phyloP scores from a whole-genome alignment of 2,888 invertebrate genomes.

The Coelinius sp. region DNA sequence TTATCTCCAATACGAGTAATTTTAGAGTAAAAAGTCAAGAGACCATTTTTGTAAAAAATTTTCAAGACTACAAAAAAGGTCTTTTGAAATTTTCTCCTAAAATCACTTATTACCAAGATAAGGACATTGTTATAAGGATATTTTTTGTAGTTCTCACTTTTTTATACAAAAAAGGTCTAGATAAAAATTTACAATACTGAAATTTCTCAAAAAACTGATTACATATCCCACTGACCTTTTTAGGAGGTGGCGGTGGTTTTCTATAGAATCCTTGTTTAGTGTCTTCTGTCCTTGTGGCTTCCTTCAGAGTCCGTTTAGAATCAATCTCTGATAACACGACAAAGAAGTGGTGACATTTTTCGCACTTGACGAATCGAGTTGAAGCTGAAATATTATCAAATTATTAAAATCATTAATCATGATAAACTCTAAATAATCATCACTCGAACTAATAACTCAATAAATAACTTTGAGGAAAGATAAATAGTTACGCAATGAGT shows the following conservation, averaged over 20 bases:
- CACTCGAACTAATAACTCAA: not conserved
- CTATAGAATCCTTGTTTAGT: slow-evolving; percentile 80
- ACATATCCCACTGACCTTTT: too few species aligned
- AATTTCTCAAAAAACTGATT: too few species aligned
- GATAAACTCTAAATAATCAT: not conserved
- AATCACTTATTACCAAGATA: too few species aligned
- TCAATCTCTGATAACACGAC: slow-evolving; percentile 95
- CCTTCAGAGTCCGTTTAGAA: slow-evolving; percentile 88
- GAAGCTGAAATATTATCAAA: slow-evolving; percentile 73
- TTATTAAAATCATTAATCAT: not conserved
- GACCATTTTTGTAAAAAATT: too few species aligned
- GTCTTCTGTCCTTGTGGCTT: slow-evolving; percentile 78
- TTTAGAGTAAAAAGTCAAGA: too few species aligned
- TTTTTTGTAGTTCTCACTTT: too few species aligned
- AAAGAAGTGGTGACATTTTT: slow-evolving; percentile 98
- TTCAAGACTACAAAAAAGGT: too few species aligned
- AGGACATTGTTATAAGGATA: too few species aligned
- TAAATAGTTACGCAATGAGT: not conserved
- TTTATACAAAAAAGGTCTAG: too few species aligned
- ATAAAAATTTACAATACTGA: too few species aligned
- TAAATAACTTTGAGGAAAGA: not conserved
- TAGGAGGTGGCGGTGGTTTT: slow-evolving; percentile 95
- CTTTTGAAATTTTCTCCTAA: too few species aligned
- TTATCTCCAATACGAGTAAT: too few species aligned
- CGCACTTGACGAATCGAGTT: slow-evolving; percentile 96